Percentiles rank a stretch among this genome's conserved stretches.
Evolutionary conservation across 1,140 invertebrate genomes (phyloP).

Genomic region (Marisa cornuarietis): DNA sequence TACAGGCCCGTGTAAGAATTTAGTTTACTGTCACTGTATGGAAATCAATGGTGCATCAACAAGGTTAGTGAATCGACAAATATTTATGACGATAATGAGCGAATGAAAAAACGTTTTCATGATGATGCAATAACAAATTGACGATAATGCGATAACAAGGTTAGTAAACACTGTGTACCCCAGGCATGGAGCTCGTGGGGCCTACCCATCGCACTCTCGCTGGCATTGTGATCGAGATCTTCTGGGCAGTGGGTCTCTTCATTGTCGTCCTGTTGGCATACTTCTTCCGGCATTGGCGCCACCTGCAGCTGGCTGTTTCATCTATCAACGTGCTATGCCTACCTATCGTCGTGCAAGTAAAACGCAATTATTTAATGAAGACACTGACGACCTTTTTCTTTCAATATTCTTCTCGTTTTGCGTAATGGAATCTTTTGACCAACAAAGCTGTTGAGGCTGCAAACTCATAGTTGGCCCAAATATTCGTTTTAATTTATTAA

Average conservation of each 20-base stretch:
- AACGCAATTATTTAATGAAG: no score
- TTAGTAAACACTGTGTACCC: neutral
- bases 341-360: conserved; percentile 54
- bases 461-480: no score
- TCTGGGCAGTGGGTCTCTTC: conserved; percentile 77
- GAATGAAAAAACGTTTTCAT: no score
- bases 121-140: neutral
- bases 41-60: no score
- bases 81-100: no score
- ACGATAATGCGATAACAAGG: no score
- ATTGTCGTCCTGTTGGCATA: conserved; percentile 73
- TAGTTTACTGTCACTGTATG: no score
- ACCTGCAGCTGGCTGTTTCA: conserved; percentile 79
- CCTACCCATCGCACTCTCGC: conserved; percentile 36
- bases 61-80: no score
- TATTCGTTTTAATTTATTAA: no score
- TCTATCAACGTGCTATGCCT: conserved; percentile 73
- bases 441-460: no score
- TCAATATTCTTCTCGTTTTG: neutral
- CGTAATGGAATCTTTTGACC: no score
- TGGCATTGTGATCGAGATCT: conserved; percentile 66
- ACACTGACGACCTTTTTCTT: conserved; percentile 65
- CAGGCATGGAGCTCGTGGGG: conserved; percentile 43
- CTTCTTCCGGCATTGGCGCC: conserved; percentile 76
- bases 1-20: no score